Evolutionary conservation across 2,113 vertebrate species (phyloP).

Genomic region (Solea solea): DNA sequence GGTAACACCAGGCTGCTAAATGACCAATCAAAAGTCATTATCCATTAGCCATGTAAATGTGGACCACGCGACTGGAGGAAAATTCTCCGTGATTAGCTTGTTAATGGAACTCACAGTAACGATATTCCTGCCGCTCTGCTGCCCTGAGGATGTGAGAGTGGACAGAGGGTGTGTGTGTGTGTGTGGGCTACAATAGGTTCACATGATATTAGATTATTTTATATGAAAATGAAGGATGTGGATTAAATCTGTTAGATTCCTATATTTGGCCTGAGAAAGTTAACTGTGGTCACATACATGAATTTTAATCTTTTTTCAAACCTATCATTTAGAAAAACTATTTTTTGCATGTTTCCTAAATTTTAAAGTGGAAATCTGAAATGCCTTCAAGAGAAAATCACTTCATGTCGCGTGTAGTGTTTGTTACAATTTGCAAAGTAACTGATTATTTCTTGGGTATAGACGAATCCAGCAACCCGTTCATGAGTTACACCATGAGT

Average conservation of each 20-base stretch:
- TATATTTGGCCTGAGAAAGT: neutral
- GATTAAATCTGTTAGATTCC: neutral
- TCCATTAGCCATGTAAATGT: slow-evolving; percentile 80
- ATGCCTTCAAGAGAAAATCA: too few relatives aligned
- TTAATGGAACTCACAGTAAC: slow-evolving; percentile 71
- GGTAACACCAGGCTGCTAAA: slow-evolving; percentile 77
- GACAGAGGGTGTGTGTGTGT: neutral
- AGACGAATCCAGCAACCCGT: too few relatives aligned
- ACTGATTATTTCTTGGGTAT: too few relatives aligned
- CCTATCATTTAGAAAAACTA: too few relatives aligned
- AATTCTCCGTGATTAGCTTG: slow-evolving; percentile 72
- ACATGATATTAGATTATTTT: neutral
- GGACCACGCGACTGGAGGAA: slow-evolving; percentile 71
- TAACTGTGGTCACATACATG: too few relatives aligned
- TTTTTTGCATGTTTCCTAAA: too few relatives aligned
- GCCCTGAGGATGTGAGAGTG: slow-evolving; percentile 1
- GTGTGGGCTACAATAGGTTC: slow-evolving; percentile 3
- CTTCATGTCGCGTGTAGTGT: too few relatives aligned
- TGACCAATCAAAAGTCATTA: slow-evolving; percentile 81
- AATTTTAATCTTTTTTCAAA: too few relatives aligned
- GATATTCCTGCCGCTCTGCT: slow-evolving; percentile 48
- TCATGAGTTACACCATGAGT: too few relatives aligned
- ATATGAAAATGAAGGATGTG: neutral
- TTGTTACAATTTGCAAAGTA: too few relatives aligned
- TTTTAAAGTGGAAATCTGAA: too few relatives aligned